Base-by-base conservation (phyloP, 2,797 vertebrate species). In the Botia kubotai region DNA sequence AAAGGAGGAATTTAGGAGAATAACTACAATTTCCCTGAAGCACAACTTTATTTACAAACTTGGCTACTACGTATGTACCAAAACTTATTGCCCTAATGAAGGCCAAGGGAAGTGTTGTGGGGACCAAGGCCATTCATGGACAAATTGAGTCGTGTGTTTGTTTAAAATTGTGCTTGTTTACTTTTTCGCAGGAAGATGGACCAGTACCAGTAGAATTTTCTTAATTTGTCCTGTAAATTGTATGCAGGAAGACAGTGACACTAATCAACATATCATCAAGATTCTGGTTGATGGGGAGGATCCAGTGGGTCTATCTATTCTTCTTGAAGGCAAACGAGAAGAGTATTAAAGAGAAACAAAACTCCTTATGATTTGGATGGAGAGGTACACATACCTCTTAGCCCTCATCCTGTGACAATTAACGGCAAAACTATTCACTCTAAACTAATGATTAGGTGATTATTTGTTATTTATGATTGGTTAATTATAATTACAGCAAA, bases 11-110 rank as follows among this genome's bases (percentile, higher is more conserved):
- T 53, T 53, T 53, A 29, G 4, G 29, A 81, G 70, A 78, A 83
- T 79, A 26, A 81, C 76, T 11, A 81, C 65, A 39, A 48, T 83
- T 83, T 70, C 77, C 71, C 50, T 83, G 36, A 84, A 85, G 70
- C 75, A 84, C 63, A 83, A 46, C 14, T 83, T 79, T 29, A 82
- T 76, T 57, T 60, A 19, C 53, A 85, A 85, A 73, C 66, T 80
- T 68, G 58, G 84, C 65, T 7, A 60, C 63, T 29, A 29, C 4
- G 29, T 77, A 84, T 57, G 77, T 67, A 53, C 71, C 83, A 83
- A 83, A 85, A 77, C 69, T 74, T 77, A 21, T 70, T 65, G 46
- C 62, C 67, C 67, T 80, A 39, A 80, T 80, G 79, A 87, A 85
- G 68, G 33, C 75, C 77, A 85, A 77, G 72, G 72, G 86, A 70